Percentiles rank a stretch among this genome's conserved stretches.
These are phyloP conservation scores for Mythimna ferrago DNA, from an alignment of 2,888 invertebrate species.

Conservation along the genomic window DNA sequence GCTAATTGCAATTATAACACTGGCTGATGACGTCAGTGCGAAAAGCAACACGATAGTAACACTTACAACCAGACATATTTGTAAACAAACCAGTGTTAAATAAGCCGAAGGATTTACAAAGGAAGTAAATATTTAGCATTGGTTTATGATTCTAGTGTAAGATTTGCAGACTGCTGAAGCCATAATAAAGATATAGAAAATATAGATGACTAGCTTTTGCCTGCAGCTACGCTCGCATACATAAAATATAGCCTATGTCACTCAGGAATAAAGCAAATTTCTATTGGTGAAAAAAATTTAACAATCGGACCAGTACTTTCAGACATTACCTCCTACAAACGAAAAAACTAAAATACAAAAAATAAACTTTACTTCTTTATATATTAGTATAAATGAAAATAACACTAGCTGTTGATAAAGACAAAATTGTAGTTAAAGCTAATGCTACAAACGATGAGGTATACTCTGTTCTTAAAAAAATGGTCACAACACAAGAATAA, in stretches of 20 bases:
- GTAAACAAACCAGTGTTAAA: slow-evolving; percentile 26
- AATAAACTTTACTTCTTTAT: too few species aligned
- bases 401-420: not conserved
- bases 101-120: slow-evolving; percentile 7
- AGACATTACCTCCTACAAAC: too few species aligned
- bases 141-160: not conserved
- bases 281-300: too few species aligned
- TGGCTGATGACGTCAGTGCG: slow-evolving; percentile 51
- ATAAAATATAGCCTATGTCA: too few species aligned
- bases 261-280: too few species aligned
- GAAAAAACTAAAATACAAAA: too few species aligned
- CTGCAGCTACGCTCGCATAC: too few species aligned
- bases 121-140: not conserved
- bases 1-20: slow-evolving; percentile 50
- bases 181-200: not conserved
- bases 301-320: too few species aligned
- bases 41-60: slow-evolving; percentile 32
- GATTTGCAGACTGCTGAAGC: not conserved
- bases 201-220: not conserved
- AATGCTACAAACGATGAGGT: not conserved
- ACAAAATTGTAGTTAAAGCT: not conserved
- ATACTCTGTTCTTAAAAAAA: not conserved
- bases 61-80: slow-evolving; percentile 3
- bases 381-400: not conserved
- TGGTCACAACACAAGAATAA: not conserved